A percentile compares a stretch with the other conserved stretches of the same genome.
phyloP scores from a whole-genome alignment of 2,113 vertebrate genomes.

The Crotalus helleri region DNA sequence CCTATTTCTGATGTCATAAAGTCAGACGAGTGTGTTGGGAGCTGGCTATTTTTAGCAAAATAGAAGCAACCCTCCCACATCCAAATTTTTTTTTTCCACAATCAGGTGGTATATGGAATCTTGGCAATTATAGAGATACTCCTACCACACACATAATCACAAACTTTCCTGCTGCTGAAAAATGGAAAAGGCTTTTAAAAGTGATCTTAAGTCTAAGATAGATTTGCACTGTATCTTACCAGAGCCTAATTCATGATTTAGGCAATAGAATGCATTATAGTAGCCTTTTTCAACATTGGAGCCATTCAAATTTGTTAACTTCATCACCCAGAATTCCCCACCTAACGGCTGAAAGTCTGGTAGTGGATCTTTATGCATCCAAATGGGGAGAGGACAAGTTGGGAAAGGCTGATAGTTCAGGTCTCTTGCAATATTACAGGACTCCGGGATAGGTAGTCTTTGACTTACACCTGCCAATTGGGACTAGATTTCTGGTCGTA shows the following conservation, averaged over 20 bases:
- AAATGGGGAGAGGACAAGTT: not conserved
- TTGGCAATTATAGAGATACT: not conserved
- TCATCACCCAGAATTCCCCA: not conserved
- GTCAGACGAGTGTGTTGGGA: not conserved
- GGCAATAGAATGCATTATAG: not conserved
- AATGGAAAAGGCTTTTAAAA: not conserved
- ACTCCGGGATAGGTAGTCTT: not conserved
- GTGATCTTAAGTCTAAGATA: not conserved
- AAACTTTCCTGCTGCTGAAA: not conserved
- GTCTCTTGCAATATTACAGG: not conserved
- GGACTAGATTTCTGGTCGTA: not conserved
- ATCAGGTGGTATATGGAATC: not conserved
- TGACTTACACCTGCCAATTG: not conserved
- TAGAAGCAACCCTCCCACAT: too few species aligned
- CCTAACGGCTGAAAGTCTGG: not conserved
- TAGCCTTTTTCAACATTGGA: not conserved
- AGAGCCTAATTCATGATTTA: not conserved
- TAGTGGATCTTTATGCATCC: not conserved
- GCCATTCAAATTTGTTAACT: not conserved
- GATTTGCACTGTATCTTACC: not conserved
- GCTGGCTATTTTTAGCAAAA: too few species aligned
- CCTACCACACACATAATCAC: not conserved
- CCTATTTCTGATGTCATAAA: not conserved
- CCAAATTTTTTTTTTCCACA: not conserved
- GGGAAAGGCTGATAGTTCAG: not conserved